These are phyloP conservation scores for Anarrhichthys ocellatus DNA, from an alignment of 2,113 vertebrate species.

Conservation along the genomic window DNA sequence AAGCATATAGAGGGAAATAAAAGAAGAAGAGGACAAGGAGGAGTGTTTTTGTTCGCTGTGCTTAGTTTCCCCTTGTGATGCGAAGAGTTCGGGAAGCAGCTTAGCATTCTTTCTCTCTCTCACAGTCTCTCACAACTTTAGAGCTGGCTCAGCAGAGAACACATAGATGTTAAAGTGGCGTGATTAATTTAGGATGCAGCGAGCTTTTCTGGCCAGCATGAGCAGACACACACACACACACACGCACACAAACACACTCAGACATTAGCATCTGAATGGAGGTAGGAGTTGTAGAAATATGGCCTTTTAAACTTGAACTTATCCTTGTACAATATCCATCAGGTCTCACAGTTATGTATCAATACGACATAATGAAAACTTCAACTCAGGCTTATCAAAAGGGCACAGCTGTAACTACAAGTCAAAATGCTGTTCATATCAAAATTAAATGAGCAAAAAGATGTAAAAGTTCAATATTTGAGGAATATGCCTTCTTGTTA, in stretches of 20 bases:
- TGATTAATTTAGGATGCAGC: conserved; percentile 74
- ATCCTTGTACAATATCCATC: conserved; percentile 29
- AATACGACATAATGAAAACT: conserved; percentile 31
- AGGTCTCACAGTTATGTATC: conserved; percentile 18
- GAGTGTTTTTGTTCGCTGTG: conserved; percentile 26
- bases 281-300: conserved; percentile 36
- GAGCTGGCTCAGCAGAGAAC: conserved; percentile 74
- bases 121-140: conserved; percentile 56
- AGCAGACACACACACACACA: conserved; percentile 9
- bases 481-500: neutral
- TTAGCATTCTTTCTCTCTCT: conserved; percentile 60
- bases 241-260: neutral
- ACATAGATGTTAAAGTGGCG: conserved; percentile 63
- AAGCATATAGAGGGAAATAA: conserved; percentile 3
- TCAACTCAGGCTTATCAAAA: conserved; percentile 44
- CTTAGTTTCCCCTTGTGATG: conserved; percentile 30
- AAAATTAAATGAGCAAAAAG: conserved; percentile 1
- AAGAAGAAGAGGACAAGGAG: conserved; percentile 30
- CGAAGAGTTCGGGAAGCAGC: conserved; percentile 46
- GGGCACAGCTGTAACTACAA: conserved; percentile 39
- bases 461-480: neutral
- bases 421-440: conserved; percentile 6
- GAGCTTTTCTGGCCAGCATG: conserved; percentile 44
- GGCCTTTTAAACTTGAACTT: conserved; percentile 37
- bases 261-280: conserved; percentile 37